phyloP scores from a whole-genome alignment of 2,888 invertebrate species.

The Trileptium ribeirensis region DNA sequence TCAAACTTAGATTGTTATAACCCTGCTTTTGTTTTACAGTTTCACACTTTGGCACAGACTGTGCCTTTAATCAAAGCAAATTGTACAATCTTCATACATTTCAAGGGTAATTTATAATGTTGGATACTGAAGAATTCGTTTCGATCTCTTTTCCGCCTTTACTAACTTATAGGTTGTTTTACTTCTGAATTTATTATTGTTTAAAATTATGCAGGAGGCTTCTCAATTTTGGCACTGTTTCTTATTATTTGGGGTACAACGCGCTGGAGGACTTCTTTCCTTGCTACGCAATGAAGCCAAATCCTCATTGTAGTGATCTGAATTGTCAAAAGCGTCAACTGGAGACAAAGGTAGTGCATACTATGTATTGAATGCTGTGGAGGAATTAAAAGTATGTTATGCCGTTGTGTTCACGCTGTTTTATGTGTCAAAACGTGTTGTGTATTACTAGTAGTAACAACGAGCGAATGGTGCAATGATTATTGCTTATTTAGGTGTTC shows the following conservation, averaged over 20 bases:
- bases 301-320: constrained; percentile 76
- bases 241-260: constrained; percentile 89
- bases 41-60: no score
- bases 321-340: constrained; percentile 61
- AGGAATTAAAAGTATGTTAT: constrained; percentile 9
- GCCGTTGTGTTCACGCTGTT: not conserved
- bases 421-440: not conserved
- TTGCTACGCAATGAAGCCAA: constrained; percentile 81
- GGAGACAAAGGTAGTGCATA: constrained; percentile 51
- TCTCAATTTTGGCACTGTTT: constrained; percentile 79
- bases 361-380: not conserved
- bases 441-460: not conserved
- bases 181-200: no score
- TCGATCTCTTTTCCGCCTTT: no score
- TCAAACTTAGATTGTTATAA: no score
- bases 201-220: no score
- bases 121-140: no score
- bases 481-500: no score
- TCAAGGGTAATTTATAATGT: no score
- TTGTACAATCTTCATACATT: no score
- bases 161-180: no score
- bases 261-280: constrained; percentile 94
- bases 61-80: no score
- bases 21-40: no score
- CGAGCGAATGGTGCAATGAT: not conserved